A percentile compares a stretch with the other conserved stretches of the same genome.
These are phyloP conservation scores for Falcaria lacertinaria DNA, from an alignment of 2,888 invertebrate genomes.

Conservation along the genomic window DNA sequence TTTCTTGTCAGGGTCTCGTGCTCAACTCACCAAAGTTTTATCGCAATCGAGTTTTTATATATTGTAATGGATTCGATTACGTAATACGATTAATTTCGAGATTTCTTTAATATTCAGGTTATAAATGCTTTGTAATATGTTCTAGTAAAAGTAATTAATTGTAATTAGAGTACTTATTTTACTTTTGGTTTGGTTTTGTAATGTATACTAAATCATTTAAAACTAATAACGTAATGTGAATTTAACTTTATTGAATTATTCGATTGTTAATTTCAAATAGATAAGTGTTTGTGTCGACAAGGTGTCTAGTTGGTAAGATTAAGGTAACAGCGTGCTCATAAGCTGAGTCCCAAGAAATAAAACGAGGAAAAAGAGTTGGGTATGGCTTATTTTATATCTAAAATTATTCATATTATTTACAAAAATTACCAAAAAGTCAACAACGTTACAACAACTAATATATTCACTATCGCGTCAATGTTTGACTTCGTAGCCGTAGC, in stretches of 20 bases:
- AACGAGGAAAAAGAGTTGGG: conserved; percentile 10
- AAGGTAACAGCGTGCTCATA: not conserved
- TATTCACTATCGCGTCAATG: conserved; percentile 42
- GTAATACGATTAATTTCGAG: too few relatives aligned
- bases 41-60: too few relatives aligned
- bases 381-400: conserved; percentile 55
- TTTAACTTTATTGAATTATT: not conserved
- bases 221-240: not conserved
- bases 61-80: too few relatives aligned
- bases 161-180: too few relatives aligned
- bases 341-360: conserved; percentile 9
- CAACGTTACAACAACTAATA: conserved; percentile 53
- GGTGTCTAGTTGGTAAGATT: not conserved
- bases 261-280: not conserved
- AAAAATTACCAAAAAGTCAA: conserved; percentile 59
- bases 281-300: not conserved
- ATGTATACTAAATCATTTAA: not conserved
- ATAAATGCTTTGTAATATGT: too few relatives aligned
- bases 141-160: too few relatives aligned
- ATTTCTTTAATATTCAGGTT: too few relatives aligned
- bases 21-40: too few relatives aligned
- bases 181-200: too few relatives aligned
- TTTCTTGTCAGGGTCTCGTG: too few relatives aligned
- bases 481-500: conserved; percentile 66
- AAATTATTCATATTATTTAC: conserved; percentile 60